Conservation (phyloP, 2,888 invertebrate genomes). For the Dicyrtomina minuta region DNA sequence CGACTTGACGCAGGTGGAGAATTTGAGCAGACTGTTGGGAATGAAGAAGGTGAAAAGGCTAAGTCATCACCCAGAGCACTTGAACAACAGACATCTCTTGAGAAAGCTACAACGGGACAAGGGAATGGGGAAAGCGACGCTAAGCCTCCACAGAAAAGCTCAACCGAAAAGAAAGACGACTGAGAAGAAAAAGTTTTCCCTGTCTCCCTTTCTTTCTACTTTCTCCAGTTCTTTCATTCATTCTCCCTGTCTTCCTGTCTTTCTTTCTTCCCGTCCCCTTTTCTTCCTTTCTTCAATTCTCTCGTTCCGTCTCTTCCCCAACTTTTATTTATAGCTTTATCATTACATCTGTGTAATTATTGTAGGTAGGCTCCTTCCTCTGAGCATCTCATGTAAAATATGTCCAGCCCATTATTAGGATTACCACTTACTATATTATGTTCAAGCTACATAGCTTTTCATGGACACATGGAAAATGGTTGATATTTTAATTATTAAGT, state of each 20-base stretch:
- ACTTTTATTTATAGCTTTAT: not conserved
- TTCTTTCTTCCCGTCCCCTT: not conserved
- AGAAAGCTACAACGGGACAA: conserved; percentile 17
- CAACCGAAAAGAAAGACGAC: conserved; percentile 27
- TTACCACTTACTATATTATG: not conserved
- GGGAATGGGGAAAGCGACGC: not conserved
- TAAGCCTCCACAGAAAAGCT: conserved; percentile 27
- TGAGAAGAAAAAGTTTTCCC: conserved; percentile 16
- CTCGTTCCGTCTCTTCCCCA: not conserved
- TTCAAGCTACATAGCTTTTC: too few relatives aligned
- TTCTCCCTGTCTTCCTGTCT: not conserved
- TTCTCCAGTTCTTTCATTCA: too few relatives aligned
- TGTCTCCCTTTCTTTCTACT: not conserved
- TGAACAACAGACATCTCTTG: conserved; percentile 3
- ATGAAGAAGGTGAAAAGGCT: not conserved
- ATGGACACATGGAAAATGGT: too few relatives aligned
- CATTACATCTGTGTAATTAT: not conserved
- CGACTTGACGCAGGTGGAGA: conserved; percentile 68
- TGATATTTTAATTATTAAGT: too few relatives aligned
- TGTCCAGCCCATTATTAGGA: too few relatives aligned
- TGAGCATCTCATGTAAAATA: too few relatives aligned
- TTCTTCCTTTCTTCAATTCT: too few relatives aligned
- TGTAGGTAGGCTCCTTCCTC: too few relatives aligned
- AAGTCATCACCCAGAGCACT: conserved; percentile 20
- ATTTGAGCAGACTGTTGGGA: conserved; percentile 57